phyloP scores from a whole-genome alignment of 2,797 vertebrate species.

The Danionella dracula region DNA sequence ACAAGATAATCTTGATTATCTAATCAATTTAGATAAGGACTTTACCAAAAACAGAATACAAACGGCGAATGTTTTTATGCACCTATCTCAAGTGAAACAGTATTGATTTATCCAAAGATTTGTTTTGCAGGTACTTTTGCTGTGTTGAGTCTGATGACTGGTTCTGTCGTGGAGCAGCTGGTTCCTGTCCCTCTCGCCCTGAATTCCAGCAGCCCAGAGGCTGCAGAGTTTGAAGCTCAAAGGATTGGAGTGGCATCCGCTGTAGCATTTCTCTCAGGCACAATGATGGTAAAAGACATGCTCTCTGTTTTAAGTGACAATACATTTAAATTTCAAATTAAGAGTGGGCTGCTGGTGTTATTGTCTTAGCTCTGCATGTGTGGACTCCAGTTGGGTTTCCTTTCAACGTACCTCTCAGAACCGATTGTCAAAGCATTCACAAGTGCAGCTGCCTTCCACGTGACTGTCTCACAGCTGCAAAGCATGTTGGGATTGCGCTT shows the following conservation, averaged over 20 bases:
- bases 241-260: conserved; percentile 82
- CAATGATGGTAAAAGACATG: conserved; percentile 73
- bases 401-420: conserved; percentile 88
- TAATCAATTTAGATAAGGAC: too few relatives aligned
- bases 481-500: conserved; percentile 84
- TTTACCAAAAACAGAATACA: too few relatives aligned
- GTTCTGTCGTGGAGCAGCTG: conserved; percentile 82
- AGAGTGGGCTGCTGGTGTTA: not conserved
- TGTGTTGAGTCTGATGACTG: conserved; percentile 88
- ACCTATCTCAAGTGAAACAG: too few relatives aligned
- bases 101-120: not conserved
- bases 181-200: conserved; percentile 71
- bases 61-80: too few relatives aligned
- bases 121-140: conserved; percentile 81
- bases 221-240: conserved; percentile 71
- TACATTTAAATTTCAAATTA: not conserved
- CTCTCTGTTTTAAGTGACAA: not conserved
- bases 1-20: too few relatives aligned
- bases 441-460: conserved; percentile 86
- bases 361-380: conserved; percentile 81
- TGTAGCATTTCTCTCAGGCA: conserved; percentile 81
- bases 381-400: conserved; percentile 82
- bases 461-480: conserved; percentile 85
- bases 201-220: conserved; percentile 71
- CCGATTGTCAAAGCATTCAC: conserved; percentile 91